Evolutionary conservation across 1,140 invertebrate species (phyloP).

Genomic region (Conus betulinus): DNA sequence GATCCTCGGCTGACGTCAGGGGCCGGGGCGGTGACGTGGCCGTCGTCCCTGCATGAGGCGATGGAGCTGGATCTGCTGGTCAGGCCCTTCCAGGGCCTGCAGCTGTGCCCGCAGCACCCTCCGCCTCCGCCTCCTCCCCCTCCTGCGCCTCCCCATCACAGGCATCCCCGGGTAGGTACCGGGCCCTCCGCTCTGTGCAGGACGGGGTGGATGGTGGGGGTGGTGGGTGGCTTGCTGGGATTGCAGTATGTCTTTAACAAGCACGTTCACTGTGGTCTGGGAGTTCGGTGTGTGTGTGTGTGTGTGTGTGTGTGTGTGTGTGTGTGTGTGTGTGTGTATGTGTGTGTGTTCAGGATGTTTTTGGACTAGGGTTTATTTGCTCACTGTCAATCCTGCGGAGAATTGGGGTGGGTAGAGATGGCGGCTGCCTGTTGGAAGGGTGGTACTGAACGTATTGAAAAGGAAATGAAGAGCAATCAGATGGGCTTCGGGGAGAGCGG

Average conservation of each 20-base stretch:
- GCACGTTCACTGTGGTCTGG: not conserved
- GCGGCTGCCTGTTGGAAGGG: too few relatives aligned
- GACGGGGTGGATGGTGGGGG: too few relatives aligned
- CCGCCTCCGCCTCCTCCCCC: not conserved
- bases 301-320: not conserved
- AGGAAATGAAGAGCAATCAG: too few relatives aligned
- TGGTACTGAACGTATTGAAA: too few relatives aligned
- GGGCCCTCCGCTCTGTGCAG: not conserved
- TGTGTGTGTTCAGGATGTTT: too few relatives aligned
- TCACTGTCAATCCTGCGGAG: too few relatives aligned
- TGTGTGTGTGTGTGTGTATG: not conserved
- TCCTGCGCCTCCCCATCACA: constrained; percentile 13
- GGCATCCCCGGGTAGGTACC: constrained; percentile 34
- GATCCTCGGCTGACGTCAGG: not conserved
- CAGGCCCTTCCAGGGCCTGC: constrained; percentile 33
- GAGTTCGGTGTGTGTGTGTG: too few relatives aligned
- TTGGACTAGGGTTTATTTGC: too few relatives aligned
- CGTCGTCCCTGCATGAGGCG: not conserved
- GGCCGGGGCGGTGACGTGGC: not conserved
- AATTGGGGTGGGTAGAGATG: too few relatives aligned
- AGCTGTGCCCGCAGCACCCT: constrained; percentile 28
- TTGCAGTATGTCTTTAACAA: not conserved
- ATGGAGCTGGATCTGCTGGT: constrained; percentile 32
- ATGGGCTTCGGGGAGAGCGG: too few relatives aligned
- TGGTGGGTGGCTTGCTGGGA: too few relatives aligned